Evolutionary conservation across 1,140 invertebrate genomes (phyloP).

Genomic region (Chionoecetes opilio): DNA sequence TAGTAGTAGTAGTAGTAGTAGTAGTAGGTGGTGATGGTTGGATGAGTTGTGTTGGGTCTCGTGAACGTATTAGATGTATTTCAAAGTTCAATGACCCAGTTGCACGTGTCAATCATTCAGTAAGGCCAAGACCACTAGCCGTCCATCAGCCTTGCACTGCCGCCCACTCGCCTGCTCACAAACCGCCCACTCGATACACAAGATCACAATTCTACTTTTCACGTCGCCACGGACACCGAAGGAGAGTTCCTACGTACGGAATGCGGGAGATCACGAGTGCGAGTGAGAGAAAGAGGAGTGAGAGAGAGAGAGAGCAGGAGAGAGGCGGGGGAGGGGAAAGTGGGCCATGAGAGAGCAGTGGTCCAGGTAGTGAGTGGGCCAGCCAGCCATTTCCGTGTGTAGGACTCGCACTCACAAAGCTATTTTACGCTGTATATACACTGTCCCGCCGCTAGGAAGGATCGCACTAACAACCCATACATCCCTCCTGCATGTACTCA

Average conservation of each 20-base stretch:
- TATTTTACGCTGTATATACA: neutral
- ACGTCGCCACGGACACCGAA: neutral
- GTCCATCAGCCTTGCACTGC: neutral
- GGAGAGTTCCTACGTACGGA: neutral
- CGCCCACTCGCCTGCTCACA: neutral
- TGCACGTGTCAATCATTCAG: slow-evolving; percentile 60
- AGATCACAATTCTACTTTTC: neutral
- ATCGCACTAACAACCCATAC: neutral
- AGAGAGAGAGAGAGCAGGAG: slow-evolving; percentile 22
- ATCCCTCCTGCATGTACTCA: neutral
- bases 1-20: too few relatives aligned
- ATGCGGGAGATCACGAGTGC: neutral
- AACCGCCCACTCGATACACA: neutral
- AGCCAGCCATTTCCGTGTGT: slow-evolving; percentile 67
- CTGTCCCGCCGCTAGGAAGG: neutral
- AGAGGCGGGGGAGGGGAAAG: slow-evolving; percentile 55
- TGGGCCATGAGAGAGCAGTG: slow-evolving; percentile 61
- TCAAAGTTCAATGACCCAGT: slow-evolving; percentile 51
- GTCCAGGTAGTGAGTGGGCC: slow-evolving; percentile 62
- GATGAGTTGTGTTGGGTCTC: too few relatives aligned
- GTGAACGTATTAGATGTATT: neutral
- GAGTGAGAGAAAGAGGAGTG: slow-evolving; percentile 32
- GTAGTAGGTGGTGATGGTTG: too few relatives aligned
- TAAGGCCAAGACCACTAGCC: neutral
- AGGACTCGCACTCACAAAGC: neutral